Base-by-base conservation (phyloP, 2,797 vertebrate species). In the Falco rusticolus region DNA sequence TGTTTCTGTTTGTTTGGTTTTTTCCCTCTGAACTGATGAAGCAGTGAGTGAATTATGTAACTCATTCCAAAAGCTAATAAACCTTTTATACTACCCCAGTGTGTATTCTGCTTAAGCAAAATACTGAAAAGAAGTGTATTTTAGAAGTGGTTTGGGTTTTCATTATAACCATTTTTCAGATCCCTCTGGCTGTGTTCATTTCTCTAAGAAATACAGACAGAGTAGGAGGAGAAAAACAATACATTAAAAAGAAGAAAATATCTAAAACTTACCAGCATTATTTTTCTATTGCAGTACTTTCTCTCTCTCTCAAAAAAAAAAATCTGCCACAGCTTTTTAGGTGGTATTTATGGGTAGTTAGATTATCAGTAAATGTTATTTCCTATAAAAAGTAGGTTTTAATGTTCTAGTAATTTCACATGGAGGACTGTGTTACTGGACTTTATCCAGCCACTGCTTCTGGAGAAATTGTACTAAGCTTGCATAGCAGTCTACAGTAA, bases 31-130 rank as follows among this genome's bases (percentile, higher is more conserved):
- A 96, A 78, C 29, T 63, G 48, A 61, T 92, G 33, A 84, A 92
- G 45, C 37, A 60, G 48, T 45, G 51, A 74, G 48, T 96, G 81
- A 95, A 89, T 87, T 91, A 93, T 37, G 11, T 70, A 88, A 77
- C 45, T 88, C 33, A 81, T 86, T 78, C 84, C 79, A 90, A 95
- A 85, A 75, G 5, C 65, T 91, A 89, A 87, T 91, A 96, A 91
- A 88, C 64, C 3, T 93, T 92, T 95, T 92, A 61, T 89, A 75
- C 54, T 68, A 65, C 69, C 60, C 61, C 57, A 37, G 22, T 33
- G 72, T 77, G 50, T 68, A 77, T 91, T 81, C 48, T 91, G 21
- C 53, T 94, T 93, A 93, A 85, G 82, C 43, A 86, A 69, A 34
- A 70, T 16, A 75, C 33, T 65, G 68, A 95, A 77, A 5, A 29